A percentile compares a stretch with the other conserved stretches of the same genome.
Conservation (phyloP, 2,113 vertebrate genomes). For the Ancistrus triradiatus region DNA sequence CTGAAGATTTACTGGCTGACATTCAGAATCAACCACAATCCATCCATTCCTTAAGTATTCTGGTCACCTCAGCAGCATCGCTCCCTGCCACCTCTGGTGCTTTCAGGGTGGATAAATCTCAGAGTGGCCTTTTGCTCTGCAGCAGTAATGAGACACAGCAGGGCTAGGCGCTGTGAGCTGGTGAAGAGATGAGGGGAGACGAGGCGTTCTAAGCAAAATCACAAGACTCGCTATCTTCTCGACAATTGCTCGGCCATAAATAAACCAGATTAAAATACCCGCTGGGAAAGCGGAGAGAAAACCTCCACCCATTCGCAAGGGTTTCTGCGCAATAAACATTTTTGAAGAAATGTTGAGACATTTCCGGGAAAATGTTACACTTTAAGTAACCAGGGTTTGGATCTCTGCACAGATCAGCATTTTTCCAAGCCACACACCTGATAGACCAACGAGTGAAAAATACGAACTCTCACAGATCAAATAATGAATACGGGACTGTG, state of each 20-base stretch:
- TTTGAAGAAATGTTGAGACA: background rate
- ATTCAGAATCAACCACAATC: background rate
- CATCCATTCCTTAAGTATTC: background rate
- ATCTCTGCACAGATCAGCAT: conserved; percentile 1
- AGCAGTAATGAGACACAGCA: conserved; percentile 5
- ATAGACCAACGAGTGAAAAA: background rate
- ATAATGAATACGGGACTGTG: too few relatives aligned
- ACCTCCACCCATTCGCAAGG: too few relatives aligned
- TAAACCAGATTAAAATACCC: conserved; percentile 30
- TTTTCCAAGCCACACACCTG: too few relatives aligned
- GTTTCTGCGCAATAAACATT: too few relatives aligned
- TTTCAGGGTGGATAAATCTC: background rate
- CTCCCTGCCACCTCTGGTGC: background rate
- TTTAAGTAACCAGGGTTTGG: background rate
- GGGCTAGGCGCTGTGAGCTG: conserved; percentile 10
- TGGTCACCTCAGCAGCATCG: background rate
- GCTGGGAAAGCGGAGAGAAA: background rate
- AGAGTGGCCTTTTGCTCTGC: background rate
- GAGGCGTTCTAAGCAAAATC: conserved; percentile 10
- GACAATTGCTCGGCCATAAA: conserved; percentile 25
- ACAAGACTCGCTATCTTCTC: background rate
- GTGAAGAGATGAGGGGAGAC: conserved; percentile 18
- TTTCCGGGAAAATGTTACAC: background rate
- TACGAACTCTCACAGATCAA: background rate
- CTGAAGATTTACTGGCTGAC: background rate